Base-by-base conservation (phyloP, 1,140 invertebrate genomes). In the Heliothis virescens region DNA sequence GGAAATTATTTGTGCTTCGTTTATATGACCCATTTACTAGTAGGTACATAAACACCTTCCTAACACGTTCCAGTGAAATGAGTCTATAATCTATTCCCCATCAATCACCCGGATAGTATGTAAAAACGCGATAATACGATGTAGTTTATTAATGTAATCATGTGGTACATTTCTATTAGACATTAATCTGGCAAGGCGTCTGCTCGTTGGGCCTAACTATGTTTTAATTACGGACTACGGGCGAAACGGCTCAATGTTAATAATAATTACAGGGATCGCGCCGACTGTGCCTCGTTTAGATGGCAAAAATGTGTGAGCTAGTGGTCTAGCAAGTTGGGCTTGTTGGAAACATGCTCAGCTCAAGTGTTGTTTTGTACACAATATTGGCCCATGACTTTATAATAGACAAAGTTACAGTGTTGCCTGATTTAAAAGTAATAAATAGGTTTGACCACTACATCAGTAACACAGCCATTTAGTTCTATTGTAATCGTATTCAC, bases 151-250 rank as follows among this genome's bases (percentile, higher is more conserved):
- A 85, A 88, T 88, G 89, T 91, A 92, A 91, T 93, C 90, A 91
- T 86, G 85, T 87, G 90, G 83, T 89, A 92, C 87, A 90, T 91
- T 91, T 93, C 91, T 93, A 92, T 93, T 92, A 91, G 83, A 83
- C 89, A 92, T 92, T 91, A 92, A 90, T 93, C 88, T 90, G 88
- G 67, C 69, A 82, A 87, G 89, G 88, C 88, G 89, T 88, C 81
- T 62, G 83, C 63, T 78, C 67, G 83, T 80, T 85, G 82, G 81
- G 81, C 86, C 87, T 93, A 93, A 93, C 90, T 92, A 93, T 91
- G 87, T 93, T 93, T 93, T 93, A 93, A 93, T 93, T 93, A 89
- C 83, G 82, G 85, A 80, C 87, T 81, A 84, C 86, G 82, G 83
- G 88, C 87, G 83, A 89, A 89, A 91, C 90, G 87, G 85, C 87